Conservation (phyloP, 2,888 invertebrate species). For the Drosophila hamatofila region DNA sequence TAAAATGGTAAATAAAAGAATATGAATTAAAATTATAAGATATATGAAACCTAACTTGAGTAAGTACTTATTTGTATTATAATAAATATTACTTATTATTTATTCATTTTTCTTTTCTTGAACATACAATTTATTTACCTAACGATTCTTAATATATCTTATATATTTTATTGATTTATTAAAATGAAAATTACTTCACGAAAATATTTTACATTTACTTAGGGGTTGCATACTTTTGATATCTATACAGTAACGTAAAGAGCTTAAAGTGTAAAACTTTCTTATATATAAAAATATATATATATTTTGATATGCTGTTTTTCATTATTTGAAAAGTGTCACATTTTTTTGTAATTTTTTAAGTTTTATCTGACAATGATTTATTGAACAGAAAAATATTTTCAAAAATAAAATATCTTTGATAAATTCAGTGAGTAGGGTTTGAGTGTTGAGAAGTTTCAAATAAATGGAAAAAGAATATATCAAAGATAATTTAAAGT, state of each 20-base stretch:
- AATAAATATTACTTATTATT: too few species aligned
- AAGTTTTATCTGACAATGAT: conserved; percentile 6
- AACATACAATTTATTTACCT: too few species aligned
- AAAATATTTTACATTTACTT: not conserved
- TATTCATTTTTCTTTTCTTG: too few species aligned
- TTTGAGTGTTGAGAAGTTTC: not conserved
- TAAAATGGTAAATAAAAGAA: not conserved
- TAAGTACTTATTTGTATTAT: too few species aligned
- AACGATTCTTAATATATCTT: too few species aligned
- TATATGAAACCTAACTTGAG: too few species aligned
- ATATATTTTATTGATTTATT: not conserved
- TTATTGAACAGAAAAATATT: not conserved
- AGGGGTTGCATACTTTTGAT: not conserved
- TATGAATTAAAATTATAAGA: not conserved
- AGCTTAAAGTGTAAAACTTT: not conserved
- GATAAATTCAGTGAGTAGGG: not conserved
- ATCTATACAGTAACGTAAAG: not conserved
- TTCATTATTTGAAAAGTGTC: not conserved
- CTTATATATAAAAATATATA: not conserved
- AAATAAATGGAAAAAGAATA: not conserved
- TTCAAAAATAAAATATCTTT: not conserved
- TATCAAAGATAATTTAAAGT: not conserved
- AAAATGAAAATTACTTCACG: not conserved
- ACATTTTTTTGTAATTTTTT: conserved; percentile 1
- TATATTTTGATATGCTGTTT: not conserved